Conservation (phyloP, 1,140 invertebrate genomes). For the Pseudomyrmex sp. region DNA sequence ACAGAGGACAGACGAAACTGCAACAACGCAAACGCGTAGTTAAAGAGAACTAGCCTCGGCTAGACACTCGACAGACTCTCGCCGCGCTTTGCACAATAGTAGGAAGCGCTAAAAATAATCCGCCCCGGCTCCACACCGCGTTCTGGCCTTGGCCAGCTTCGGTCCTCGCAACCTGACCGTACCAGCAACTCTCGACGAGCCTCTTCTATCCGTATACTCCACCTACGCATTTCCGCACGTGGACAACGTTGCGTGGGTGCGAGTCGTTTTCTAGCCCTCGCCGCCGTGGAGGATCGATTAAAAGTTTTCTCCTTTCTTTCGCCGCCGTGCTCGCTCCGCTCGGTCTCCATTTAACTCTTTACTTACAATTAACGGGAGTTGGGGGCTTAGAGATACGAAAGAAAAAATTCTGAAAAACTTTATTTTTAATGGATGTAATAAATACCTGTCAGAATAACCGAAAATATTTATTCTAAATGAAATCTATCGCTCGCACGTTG, state of each 20-base stretch:
- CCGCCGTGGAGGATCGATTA: constrained; percentile 46
- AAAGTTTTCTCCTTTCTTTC: constrained; percentile 36
- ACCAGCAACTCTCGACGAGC: constrained; percentile 56
- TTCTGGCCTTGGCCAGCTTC: constrained; percentile 77
- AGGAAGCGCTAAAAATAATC: constrained; percentile 79
- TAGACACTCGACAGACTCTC: constrained; percentile 77
- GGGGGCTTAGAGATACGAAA: neutral
- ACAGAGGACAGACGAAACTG: neutral
- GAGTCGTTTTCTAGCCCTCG: constrained; percentile 24
- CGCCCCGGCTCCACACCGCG: constrained; percentile 69
- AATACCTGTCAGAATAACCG: neutral
- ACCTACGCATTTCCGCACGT: constrained; percentile 34
- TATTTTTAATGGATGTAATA: neutral
- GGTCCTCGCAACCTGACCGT: constrained; percentile 72
- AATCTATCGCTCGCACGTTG: neutral
- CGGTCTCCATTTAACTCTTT: constrained; percentile 23
- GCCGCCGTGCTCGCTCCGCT: neutral
- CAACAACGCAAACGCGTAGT: constrained; percentile 36
- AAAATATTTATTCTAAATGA: neutral
- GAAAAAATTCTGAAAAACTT: neutral
- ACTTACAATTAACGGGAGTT: no score
- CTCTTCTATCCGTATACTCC: neutral
- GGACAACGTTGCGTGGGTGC: constrained; percentile 42
- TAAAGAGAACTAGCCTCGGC: constrained; percentile 61
- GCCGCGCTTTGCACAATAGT: constrained; percentile 76